Base-by-base conservation (phyloP, 2,888 invertebrate genomes). In the Euplexia lucipara region DNA sequence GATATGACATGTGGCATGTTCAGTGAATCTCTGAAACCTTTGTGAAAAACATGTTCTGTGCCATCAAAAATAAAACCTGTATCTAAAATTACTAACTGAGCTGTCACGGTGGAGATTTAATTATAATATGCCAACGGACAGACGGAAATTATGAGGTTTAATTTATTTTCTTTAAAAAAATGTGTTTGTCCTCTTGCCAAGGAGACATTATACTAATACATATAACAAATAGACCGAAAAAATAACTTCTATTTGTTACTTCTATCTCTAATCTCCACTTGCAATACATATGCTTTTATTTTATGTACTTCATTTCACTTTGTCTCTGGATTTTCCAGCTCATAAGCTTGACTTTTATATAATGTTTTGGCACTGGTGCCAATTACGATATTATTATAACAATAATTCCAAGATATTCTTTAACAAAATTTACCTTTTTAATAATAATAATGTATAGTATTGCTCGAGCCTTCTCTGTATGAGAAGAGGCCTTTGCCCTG, bases 121-220 rank as follows among this genome's bases (percentile, higher is more conserved):
- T 88, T 85, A 85, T 84, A 86, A 79, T 84, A 73, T 85, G 87
- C 86, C 85, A 88, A 82, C 64, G 48, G 68, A 78, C 79, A 77
- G 76, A 68, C 71, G 65, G 62, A 77, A 67, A 75, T 81, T 82
- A 79, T 78, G 78, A 45, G 39, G 22, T 58, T 62, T 52, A 53
- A 68, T 59, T 78, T 66, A 53, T 79, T 65, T 39, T 62, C 69
- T 67, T 70, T 18, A 57, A 52, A 75, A 67, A 74, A 60, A 64
- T 41, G 8, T 67, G 62, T 71, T 70, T 70, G 70, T 79, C 22
- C 54, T 18, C 18, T 59, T 78, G 78, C 79, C 75, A 75, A 73
- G n/a, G 34, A 65, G 39, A 68, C 22, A 52, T 56, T 63, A 54
- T 45, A 61, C 59, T 63, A 48, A 37, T 30, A 20, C 32, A 18